Evolutionary conservation across 2,113 vertebrate genomes (phyloP).

Genomic region (Podiceps cristatus): DNA sequence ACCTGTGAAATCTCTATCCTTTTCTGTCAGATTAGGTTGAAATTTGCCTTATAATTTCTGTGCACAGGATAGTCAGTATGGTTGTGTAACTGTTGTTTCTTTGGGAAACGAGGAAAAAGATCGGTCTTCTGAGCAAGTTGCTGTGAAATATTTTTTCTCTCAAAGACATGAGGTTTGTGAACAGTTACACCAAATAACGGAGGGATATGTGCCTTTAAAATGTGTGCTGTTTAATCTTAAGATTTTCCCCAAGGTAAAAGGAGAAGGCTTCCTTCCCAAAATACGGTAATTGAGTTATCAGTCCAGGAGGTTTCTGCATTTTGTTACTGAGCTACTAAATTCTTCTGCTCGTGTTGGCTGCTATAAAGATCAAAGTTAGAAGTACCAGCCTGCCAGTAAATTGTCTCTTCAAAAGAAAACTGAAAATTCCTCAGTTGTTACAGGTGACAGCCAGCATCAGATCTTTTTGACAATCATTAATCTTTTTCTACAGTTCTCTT

Average conservation of each 20-base stretch:
- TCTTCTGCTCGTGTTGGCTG: slow-evolving; percentile 18
- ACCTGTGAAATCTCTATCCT: not conserved
- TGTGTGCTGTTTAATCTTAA: not conserved
- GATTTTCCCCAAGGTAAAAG: slow-evolving; percentile 26
- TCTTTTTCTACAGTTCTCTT: not conserved
- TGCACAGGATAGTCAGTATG: not conserved
- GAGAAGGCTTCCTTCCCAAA: slow-evolving; percentile 41
- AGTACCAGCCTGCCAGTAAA: slow-evolving; percentile 11
- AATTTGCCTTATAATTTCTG: not conserved
- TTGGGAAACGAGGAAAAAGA: not conserved
- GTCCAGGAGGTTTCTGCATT: slow-evolving; percentile 31
- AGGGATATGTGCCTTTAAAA: slow-evolving; percentile 9
- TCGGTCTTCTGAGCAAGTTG: not conserved
- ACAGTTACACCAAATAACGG: not conserved
- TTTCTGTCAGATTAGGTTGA: not conserved
- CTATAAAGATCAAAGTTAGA: slow-evolving; percentile 33
- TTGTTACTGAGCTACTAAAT: slow-evolving; percentile 43
- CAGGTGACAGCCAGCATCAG: slow-evolving; percentile 15
- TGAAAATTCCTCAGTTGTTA: not conserved
- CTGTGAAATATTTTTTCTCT: not conserved
- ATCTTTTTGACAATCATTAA: not conserved
- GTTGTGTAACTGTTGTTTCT: not conserved
- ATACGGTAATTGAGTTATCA: slow-evolving; percentile 45
- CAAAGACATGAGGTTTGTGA: not conserved
- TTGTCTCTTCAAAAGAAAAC: slow-evolving; percentile 31